A percentile compares a stretch with the other conserved stretches of the same genome.
Evolutionary conservation across 2,888 invertebrate species (phyloP).

Genomic region (Ceramica pisi): DNA sequence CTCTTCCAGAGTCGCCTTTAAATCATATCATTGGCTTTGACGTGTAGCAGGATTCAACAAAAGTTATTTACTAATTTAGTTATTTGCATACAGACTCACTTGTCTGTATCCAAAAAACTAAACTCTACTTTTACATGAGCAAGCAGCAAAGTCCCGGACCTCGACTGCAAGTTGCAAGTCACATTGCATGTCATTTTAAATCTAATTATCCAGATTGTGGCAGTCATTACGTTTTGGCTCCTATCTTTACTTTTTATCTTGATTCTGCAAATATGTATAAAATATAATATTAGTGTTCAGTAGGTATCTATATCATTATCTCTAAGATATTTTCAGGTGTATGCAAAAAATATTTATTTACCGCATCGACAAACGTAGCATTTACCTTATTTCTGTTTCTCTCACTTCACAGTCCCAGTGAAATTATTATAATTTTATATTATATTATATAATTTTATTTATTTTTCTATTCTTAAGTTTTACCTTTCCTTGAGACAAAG

Average conservation of each 20-base stretch:
- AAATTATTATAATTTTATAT: background rate
- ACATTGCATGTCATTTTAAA: background rate
- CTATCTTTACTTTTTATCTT: background rate
- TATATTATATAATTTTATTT: too few relatives aligned
- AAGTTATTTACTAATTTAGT: too few relatives aligned
- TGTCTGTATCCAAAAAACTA: background rate
- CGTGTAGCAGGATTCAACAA: too few relatives aligned
- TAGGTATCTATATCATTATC: constrained; percentile 10
- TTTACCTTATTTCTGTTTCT: background rate
- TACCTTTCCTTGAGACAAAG: constrained; percentile 7
- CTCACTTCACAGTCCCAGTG: background rate
- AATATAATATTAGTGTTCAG: background rate
- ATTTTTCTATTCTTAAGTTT: background rate
- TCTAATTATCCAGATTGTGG: background rate
- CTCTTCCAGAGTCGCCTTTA: too few relatives aligned
- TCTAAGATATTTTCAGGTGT: constrained; percentile 22
- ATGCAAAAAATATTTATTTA: constrained; percentile 20
- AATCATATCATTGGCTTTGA: too few relatives aligned
- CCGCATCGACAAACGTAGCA: constrained; percentile 7
- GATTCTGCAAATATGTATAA: constrained; percentile 1
- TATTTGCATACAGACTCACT: too few relatives aligned
- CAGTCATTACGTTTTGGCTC: background rate
- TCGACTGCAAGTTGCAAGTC: background rate
- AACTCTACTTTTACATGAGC: background rate
- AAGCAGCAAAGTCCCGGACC: background rate